Conservation (phyloP, 2,113 vertebrate species). For the Camelus dromedarius region DNA sequence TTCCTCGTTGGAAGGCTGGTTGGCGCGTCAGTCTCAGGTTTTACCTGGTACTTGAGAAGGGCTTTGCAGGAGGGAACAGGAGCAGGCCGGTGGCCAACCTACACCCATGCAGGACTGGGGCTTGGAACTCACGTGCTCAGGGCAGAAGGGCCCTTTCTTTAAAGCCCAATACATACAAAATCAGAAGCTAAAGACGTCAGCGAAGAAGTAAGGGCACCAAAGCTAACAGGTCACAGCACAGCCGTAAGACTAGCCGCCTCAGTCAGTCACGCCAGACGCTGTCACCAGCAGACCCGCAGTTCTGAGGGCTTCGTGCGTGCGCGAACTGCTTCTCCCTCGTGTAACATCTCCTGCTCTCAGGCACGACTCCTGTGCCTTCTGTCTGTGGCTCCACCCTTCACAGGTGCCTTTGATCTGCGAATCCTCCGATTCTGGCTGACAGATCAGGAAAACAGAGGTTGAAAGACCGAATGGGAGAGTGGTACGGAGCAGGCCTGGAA, state of each 20-base stretch:
- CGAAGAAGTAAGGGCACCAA: background rate
- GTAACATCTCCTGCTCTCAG: background rate
- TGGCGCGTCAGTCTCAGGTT: rapidly evolving
- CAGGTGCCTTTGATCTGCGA: background rate
- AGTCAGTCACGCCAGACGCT: background rate
- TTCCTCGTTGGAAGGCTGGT: background rate
- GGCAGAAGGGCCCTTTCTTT: background rate
- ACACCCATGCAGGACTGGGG: background rate
- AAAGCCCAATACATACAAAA: background rate
- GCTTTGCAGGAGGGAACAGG: rapidly evolving
- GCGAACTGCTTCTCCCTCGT: background rate
- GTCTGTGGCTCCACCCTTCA: background rate
- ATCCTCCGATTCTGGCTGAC: background rate
- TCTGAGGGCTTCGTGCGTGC: background rate
- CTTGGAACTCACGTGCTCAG: background rate
- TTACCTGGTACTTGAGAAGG: background rate
- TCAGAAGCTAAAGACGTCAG: background rate
- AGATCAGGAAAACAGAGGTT: background rate
- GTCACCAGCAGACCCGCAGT: background rate
- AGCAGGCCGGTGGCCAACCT: background rate
- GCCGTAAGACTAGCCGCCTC: background rate
- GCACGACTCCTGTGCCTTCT: background rate
- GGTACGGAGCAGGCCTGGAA: background rate
- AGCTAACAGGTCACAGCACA: background rate
- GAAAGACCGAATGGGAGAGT: background rate